A percentile compares a stretch with the other conserved stretches of the same genome.
Evolutionary conservation across 2,888 invertebrate genomes (phyloP).

Genomic region (Nowickia ferox): DNA sequence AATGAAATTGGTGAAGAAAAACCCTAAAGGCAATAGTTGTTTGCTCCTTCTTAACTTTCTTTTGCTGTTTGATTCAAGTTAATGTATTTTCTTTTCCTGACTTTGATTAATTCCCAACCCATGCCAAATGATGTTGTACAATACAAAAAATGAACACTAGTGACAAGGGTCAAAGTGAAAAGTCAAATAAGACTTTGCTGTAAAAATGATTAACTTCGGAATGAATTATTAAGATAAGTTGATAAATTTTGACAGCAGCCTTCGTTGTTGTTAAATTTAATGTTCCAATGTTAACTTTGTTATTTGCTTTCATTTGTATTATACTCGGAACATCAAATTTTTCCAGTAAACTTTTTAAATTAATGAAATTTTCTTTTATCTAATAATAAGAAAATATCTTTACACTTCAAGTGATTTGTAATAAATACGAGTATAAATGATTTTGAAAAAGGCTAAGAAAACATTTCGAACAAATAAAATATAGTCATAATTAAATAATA

Average conservation of each 20-base stretch:
- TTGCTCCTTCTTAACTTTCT: background rate
- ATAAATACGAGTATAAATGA: no score
- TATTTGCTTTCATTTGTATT: no score
- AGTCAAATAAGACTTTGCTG: background rate
- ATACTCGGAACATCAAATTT: no score
- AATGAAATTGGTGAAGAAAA: no score
- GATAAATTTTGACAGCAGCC: background rate
- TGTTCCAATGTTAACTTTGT: no score
- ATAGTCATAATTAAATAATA: no score
- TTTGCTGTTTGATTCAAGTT: background rate
- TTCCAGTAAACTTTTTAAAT: no score
- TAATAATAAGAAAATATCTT: no score
- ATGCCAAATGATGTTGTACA: background rate
- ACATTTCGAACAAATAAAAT: no score
- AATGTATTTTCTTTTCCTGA: background rate
- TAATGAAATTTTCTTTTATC: no score
- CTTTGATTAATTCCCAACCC: constrained; percentile 13
- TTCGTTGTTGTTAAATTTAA: background rate
- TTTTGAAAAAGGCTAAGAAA: no score
- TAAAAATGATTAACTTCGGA: background rate
- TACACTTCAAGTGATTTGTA: no score
- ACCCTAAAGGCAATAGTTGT: background rate
- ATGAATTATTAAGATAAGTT: background rate
- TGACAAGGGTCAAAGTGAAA: background rate
- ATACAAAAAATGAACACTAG: background rate